Evolutionary conservation across 2,888 invertebrate species (phyloP), one percentile per base, ranked within the genome.

Genomic region (Pristionchus mayeri): DNA sequence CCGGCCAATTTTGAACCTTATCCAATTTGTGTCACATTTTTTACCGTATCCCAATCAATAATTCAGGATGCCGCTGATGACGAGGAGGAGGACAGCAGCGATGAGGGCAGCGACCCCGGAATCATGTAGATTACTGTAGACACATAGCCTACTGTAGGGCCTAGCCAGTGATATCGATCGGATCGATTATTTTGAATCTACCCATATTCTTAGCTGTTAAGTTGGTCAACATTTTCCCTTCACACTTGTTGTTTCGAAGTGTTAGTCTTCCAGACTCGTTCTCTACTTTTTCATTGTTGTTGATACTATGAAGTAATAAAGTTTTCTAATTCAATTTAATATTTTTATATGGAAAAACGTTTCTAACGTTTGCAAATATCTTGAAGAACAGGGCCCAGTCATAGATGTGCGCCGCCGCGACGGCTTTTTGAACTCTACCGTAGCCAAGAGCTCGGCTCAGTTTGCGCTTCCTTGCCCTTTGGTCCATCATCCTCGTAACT

Each of bases 391-490:
- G 34, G 0, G 40, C n/a, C n/a, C n/a, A 67, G 18, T 67, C 34
- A 18, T 18, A 21, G 3, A 21, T 21, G 21, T 67, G 67, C 16
- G 1, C 67, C 40, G 37, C 21, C 37, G 0, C 37, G 6, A 40
- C 11, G 6, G 3, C 37, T n/a, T 6, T 6, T 16, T 11, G 4
- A 0, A 67, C 37, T 18, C n/a, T 67, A 67, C 67, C 67, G 67
- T 67, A 67, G 67, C 37, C 27, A 37, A 34, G 0, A 1, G n/a
- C 0, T n/a, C n/a, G n/a, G n/a, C 13, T 67, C 67, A 67, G 67
- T 67, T 40, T 37, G 3, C 67, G 67, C 34, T 67, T 4, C 18
- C 37, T n/a, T 67, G 67, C 67, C 67, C 67, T 34, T 67, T 67
- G 67, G 67, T 67, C 67, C 67, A 37, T 37, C 18, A 11, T 30